These are phyloP conservation scores for Melospiza georgiana DNA, from an alignment of 2,113 vertebrate species.

Conservation along the genomic window DNA sequence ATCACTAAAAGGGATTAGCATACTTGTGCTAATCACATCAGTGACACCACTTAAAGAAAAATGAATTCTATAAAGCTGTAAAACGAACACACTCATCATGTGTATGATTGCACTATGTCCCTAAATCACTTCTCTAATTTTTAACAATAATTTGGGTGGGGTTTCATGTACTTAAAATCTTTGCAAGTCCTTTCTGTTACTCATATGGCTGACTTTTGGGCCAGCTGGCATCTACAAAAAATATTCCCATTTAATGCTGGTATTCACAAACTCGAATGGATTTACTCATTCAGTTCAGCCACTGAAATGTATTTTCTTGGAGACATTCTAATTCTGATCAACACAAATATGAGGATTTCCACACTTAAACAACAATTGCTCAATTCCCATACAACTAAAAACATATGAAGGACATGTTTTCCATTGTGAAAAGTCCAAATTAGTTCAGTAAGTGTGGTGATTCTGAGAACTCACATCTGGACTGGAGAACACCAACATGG, in stretches of 20 bases:
- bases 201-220: background rate
- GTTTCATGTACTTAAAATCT: background rate
- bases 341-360: background rate
- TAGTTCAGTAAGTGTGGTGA: background rate
- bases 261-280: background rate
- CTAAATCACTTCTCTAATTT: background rate
- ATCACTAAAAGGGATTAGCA: background rate
- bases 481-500: background rate
- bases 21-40: background rate
- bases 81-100: background rate
- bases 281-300: background rate
- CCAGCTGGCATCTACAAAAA: background rate
- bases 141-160: background rate
- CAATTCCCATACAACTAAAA: background rate
- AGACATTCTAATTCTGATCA: background rate
- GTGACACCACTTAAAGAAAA: background rate
- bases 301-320: constrained; percentile 1
- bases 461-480: background rate
- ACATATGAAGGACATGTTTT: background rate
- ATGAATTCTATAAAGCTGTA: background rate
- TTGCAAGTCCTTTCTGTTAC: background rate
- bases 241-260: background rate
- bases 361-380: background rate
- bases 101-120: background rate
- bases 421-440: background rate